Conservation (phyloP, 1,140 invertebrate genomes). For the Copidosoma floridanum region DNA sequence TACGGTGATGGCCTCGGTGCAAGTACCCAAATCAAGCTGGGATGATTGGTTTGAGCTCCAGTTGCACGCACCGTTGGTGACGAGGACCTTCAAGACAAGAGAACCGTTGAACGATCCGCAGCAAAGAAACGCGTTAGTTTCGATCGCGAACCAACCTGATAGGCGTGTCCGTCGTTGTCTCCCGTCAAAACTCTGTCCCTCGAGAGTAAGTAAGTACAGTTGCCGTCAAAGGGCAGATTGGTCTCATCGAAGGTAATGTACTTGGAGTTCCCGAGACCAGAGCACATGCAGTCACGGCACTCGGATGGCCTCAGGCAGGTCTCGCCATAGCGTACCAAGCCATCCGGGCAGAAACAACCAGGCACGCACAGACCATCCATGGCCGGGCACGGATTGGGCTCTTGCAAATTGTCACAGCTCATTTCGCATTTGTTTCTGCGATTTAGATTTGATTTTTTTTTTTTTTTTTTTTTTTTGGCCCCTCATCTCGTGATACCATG, state of each 20-base stretch:
- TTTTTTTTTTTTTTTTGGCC: background rate
- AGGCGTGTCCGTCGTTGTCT: slow-evolving; percentile 56
- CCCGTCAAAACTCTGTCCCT: slow-evolving; percentile 53
- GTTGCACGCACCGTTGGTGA: slow-evolving; percentile 9
- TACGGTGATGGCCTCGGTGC: slow-evolving; percentile 65
- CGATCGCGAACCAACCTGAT: slow-evolving; percentile 55
- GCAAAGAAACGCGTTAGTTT: background rate
- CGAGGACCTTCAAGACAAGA: slow-evolving; percentile 25
- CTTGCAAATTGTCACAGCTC: slow-evolving; percentile 65
- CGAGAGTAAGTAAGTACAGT: slow-evolving; percentile 77
- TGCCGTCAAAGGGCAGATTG: slow-evolving; percentile 70
- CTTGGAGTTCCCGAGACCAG: slow-evolving; percentile 68
- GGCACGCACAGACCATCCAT: slow-evolving; percentile 69
- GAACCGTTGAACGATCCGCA: slow-evolving; percentile 4
- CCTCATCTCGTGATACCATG: too few relatives aligned
- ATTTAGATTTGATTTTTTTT: slow-evolving; percentile 4
- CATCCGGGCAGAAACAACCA: slow-evolving; percentile 82
- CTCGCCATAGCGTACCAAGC: slow-evolving; percentile 68
- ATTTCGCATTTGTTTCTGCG: slow-evolving; percentile 64
- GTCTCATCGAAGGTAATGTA: slow-evolving; percentile 73
- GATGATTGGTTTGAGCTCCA: slow-evolving; percentile 65
- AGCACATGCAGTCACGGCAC: slow-evolving; percentile 76
- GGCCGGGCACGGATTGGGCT: slow-evolving; percentile 62
- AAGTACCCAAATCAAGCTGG: slow-evolving; percentile 60
- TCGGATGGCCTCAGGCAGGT: slow-evolving; percentile 68